phyloP scores from a whole-genome alignment of 2,113 vertebrate species.

The Sminthopsis crassicaudata region DNA sequence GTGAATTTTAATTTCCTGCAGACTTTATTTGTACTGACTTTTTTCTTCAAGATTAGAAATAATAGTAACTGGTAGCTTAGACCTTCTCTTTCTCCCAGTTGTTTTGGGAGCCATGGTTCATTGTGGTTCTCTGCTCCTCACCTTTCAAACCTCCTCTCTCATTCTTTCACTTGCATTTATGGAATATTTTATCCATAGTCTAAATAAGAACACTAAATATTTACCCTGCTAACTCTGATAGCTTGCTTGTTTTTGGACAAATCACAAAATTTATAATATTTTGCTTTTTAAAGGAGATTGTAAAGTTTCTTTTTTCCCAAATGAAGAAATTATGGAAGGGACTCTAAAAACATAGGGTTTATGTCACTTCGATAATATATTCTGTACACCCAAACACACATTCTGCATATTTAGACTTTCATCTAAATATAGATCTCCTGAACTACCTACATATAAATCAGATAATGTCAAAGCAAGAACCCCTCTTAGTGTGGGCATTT shows the following conservation, averaged over 20 bases:
- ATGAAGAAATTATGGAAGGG: constrained; percentile 61
- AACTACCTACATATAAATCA: constrained; percentile 77
- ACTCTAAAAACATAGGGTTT: constrained; percentile 58
- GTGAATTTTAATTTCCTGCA: neutral
- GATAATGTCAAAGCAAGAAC: constrained; percentile 74
- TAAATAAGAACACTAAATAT: constrained; percentile 67
- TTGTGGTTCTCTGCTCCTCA: neutral
- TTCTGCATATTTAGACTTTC: constrained; percentile 70
- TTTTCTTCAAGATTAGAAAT: constrained; percentile 37
- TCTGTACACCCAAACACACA: constrained; percentile 58
- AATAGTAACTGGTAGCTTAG: neutral
- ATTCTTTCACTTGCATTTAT: neutral
- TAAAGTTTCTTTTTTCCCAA: constrained; percentile 61
- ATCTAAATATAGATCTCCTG: constrained; percentile 68
- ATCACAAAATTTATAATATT: constrained; percentile 46
- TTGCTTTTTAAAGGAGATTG: constrained; percentile 65
- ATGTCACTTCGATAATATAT: constrained; percentile 53
- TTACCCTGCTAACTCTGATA: constrained; percentile 56
- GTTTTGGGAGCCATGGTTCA: constrained; percentile 36
- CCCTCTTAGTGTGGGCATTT: constrained; percentile 77
- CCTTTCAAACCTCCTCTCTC: neutral
- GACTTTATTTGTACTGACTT: neutral
- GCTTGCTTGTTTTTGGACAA: constrained; percentile 35
- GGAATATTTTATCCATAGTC: constrained; percentile 55
- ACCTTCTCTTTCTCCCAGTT: constrained; percentile 36